Evolutionary conservation across 2,113 vertebrate genomes (phyloP), one percentile per base, ranked within the genome.

Genomic region (Cyanistes caeruleus): DNA sequence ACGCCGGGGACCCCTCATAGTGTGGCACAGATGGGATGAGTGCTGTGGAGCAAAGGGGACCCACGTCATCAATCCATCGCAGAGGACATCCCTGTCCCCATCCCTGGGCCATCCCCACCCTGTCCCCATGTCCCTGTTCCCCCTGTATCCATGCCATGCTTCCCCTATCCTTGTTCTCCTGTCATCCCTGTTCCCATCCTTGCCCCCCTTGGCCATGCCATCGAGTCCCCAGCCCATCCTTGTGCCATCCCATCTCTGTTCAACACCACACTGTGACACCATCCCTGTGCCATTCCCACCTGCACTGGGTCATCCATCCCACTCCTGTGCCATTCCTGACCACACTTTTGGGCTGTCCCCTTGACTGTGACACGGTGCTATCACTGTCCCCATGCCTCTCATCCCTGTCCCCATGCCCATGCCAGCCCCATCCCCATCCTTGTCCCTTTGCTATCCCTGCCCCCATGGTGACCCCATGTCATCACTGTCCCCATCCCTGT

Each of bases 11-110:
- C 16, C 37, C 52, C 25, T 55, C 20, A 0, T 19, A 48, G 59
- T 44, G 55, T 41, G 93, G 72, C 28, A 79, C 75, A 19, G 91
- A 33, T 1, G 77, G 91, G 46, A 51, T n/a, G 52, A 95, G 91
- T 1, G 33, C 96, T 97, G 93, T 0, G 51, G 91, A 97, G 55
- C 76, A 94, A 88, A 95, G 37, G 60, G 70, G 49, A 76, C 4
- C 1, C 5, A 3, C 15, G 76, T 96, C 53, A 95, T 22, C 13
- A 25, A 24, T 5, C 5, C 0, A 0, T 33, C 2, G 4, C 4
- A 4, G 4, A 3, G 27, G 21, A 62, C 49, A 58, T 4, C 14
- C 37, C 35, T 37, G 12, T 70, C 25, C 25, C 14, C 2, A 35
- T 18, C 9, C 21, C 35, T 44, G 13, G 27, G 39, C 25, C 20